Conservation (phyloP, 2,888 invertebrate species). For the Cecidostiba fungosa region DNA sequence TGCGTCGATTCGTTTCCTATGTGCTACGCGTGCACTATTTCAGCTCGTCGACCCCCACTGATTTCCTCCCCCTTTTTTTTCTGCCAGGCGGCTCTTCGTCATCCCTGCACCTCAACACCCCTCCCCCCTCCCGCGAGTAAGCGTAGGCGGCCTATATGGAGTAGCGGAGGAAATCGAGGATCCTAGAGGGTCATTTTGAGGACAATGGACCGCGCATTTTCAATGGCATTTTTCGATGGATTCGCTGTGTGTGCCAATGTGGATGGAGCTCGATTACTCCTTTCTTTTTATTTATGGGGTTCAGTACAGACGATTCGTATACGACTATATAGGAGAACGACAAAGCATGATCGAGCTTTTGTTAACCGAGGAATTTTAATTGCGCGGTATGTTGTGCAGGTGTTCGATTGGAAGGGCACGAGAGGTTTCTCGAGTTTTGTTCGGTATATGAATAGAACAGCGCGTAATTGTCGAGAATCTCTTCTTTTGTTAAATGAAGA, state of each 20-base stretch:
- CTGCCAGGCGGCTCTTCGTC: slow-evolving; percentile 22
- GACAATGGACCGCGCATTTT: slow-evolving; percentile 47
- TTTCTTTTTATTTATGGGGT: slow-evolving; percentile 28
- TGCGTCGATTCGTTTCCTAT: slow-evolving; percentile 1
- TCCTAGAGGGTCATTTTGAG: slow-evolving; percentile 31
- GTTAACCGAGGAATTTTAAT: slow-evolving; percentile 23
- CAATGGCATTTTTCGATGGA: slow-evolving; percentile 31
- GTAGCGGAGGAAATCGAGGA: slow-evolving; percentile 29
- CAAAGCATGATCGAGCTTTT: neutral
- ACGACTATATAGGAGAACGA: neutral
- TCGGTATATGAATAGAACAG: neutral
- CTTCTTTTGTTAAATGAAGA: neutral
- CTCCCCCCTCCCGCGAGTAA: neutral
- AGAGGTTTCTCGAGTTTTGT: neutral
- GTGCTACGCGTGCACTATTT: neutral
- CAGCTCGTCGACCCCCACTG: slow-evolving; percentile 2
- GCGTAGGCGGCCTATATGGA: neutral
- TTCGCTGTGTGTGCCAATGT: neutral
- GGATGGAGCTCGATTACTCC: neutral
- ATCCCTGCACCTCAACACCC: neutral
- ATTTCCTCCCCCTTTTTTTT: slow-evolving; percentile 4
- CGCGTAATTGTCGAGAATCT: neutral
- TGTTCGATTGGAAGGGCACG: neutral
- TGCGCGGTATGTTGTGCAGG: neutral
- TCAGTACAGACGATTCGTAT: neutral